phyloP scores from a whole-genome alignment of 1,140 invertebrate species.

The Micrasema minimum region DNA sequence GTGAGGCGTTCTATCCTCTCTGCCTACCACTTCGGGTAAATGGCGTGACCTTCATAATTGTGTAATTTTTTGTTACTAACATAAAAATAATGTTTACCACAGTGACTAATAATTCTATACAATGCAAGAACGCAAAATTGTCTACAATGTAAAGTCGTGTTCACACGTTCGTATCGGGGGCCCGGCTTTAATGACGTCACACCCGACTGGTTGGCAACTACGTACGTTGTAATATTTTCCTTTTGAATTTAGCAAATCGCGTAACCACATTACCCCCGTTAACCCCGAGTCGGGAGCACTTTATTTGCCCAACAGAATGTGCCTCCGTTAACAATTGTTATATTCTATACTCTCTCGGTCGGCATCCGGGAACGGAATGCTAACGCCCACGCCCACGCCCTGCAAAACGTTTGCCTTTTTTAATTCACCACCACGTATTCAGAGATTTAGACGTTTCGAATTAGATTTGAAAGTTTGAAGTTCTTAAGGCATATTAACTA shows the following conservation, averaged over 20 bases:
- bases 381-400: background rate
- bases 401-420: background rate
- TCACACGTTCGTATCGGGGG: background rate
- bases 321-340: constrained; percentile 40
- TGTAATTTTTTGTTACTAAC: too few species aligned
- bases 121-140: too few species aligned
- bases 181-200: constrained; percentile 34
- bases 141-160: constrained; percentile 1
- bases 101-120: too few species aligned
- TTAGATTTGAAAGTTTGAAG: constrained; percentile 14
- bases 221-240: constrained; percentile 42
- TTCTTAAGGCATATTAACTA: too few species aligned
- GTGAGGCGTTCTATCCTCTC: too few species aligned
- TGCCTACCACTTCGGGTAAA: too few species aligned
- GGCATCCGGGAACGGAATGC: constrained; percentile 13
- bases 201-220: constrained; percentile 32
- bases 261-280: constrained; percentile 36
- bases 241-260: constrained; percentile 47
- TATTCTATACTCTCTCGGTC: constrained; percentile 21
- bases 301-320: constrained; percentile 28
- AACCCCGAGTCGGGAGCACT: constrained; percentile 36
- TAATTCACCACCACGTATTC: background rate
- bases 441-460: constrained; percentile 1
- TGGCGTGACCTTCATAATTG: too few species aligned
- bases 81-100: too few species aligned